Evolutionary conservation across 2,888 invertebrate genomes (phyloP).

Genomic region (Andrena praecox): DNA sequence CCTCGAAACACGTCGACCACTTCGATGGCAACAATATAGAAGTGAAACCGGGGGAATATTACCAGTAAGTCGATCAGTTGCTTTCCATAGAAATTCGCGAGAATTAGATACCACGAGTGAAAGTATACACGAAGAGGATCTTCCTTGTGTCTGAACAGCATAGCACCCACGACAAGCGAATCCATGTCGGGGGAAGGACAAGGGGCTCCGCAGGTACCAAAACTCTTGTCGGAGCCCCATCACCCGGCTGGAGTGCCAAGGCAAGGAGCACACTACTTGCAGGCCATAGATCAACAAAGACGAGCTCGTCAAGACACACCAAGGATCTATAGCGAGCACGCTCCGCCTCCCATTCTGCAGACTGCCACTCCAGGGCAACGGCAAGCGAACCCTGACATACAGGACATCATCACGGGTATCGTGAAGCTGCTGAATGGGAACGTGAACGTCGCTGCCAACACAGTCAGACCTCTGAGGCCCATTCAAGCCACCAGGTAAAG

Average conservation of each 20-base stretch:
- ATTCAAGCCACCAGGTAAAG: conserved; percentile 84
- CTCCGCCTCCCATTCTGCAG: conserved; percentile 75
- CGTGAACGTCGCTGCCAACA: conserved; percentile 93
- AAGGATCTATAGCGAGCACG: conserved; percentile 82
- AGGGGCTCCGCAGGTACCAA: conserved; percentile 91
- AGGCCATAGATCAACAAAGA: conserved; percentile 69
- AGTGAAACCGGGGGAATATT: conserved; percentile 81
- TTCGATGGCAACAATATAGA: conserved; percentile 83
- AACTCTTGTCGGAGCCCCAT: conserved; percentile 90
- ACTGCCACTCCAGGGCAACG: conserved; percentile 79
- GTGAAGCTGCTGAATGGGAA: conserved; percentile 95
- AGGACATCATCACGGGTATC: conserved; percentile 95
- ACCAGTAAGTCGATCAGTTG: conserved; percentile 72
- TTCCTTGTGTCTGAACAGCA: conserved; percentile 63
- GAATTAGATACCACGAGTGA: background rate
- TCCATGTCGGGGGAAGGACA: conserved; percentile 89
- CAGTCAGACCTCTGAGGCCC: conserved; percentile 89
- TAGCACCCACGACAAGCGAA: conserved; percentile 77
- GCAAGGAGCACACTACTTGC: conserved; percentile 74
- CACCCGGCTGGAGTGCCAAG: conserved; percentile 84
- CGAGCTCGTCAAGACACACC: conserved; percentile 80
- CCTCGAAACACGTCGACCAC: conserved; percentile 80
- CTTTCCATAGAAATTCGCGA: background rate
- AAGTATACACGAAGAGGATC: background rate
- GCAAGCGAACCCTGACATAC: conserved; percentile 91